These are phyloP conservation scores for Xenopus tropicalis DNA, from an alignment of 2,113 vertebrate genomes.

Conservation along the genomic window DNA sequence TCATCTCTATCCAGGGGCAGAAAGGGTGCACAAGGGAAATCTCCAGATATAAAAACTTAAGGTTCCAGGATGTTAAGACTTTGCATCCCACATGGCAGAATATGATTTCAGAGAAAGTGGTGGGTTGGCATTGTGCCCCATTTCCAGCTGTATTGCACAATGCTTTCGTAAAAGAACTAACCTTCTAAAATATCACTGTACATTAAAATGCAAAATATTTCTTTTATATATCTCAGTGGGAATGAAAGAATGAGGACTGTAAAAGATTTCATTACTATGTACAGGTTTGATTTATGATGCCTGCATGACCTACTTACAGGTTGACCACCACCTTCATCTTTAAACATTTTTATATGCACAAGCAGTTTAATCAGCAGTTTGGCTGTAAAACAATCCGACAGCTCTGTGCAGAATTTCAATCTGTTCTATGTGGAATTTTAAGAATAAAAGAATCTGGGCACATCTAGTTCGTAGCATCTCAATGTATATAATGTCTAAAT, in stretches of 20 bases:
- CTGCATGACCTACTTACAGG: slow-evolving; percentile 1
- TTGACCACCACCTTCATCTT: slow-evolving; percentile 1
- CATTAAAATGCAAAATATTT: background rate
- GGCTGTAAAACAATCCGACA: background rate
- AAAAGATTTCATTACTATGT: slow-evolving; percentile 6
- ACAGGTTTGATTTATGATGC: slow-evolving; percentile 5
- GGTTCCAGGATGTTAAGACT: no score
- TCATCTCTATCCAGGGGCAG: no score
- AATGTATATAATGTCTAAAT: no score
- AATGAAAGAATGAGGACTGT: slow-evolving; percentile 1
- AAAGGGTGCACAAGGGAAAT: no score
- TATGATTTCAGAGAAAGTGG: no score
- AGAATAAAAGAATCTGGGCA: no score
- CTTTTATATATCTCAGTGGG: background rate
- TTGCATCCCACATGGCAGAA: no score
- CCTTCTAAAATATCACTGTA: background rate
- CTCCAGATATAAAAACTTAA: no score
- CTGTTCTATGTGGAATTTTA: background rate
- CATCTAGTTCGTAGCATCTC: no score
- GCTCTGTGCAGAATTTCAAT: background rate
- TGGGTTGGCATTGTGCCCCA: no score
- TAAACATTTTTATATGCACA: slow-evolving; percentile 3
- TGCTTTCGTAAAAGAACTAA: no score
- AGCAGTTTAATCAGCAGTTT: background rate
- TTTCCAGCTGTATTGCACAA: no score